Evolutionary conservation across 1,140 invertebrate genomes (phyloP), one percentile per base, ranked within the genome.

Genomic region (Oppia nitens): DNA sequence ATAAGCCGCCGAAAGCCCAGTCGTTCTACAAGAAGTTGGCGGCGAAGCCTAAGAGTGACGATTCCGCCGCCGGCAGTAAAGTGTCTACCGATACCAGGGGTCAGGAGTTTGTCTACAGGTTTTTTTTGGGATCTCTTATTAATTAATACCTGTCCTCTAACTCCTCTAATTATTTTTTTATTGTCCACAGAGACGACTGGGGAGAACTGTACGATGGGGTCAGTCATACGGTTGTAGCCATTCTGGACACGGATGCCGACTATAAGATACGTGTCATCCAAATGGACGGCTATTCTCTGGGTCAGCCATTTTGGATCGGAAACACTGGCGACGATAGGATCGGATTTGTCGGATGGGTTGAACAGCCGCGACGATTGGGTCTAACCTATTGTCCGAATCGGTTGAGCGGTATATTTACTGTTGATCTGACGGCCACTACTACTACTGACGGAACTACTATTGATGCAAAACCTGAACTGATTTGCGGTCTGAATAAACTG

Each of bases 131-230:
- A n/a, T n/a, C n/a, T n/a, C n/a, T n/a, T n/a, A n/a, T n/a, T n/a
- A n/a, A n/a, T n/a, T n/a, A n/a, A n/a, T n/a, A n/a, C n/a, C n/a
- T n/a, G n/a, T n/a, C n/a, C n/a, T n/a, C n/a, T n/a, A n/a, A n/a
- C n/a, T n/a, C n/a, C n/a, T n/a, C n/a, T n/a, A n/a, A n/a, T n/a
- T n/a, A n/a, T n/a, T n/a, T n/a, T n/a, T n/a, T n/a, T n/a, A n/a
- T n/a, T n/a, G n/a, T n/a, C n/a, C n/a, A n/a, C n/a, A 50, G 74
- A 55, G 81, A 87, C 67, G 81, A 85, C 61, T 93, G 88, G 88
- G 90, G 89, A 28, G 90, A 94, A 70, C 81, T 85, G 68, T 66
- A 88, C 52, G 77, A 78, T 51, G 82, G 81, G 2, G 84, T 84
- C 68, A 75, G 80, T 58, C 71, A 77, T 53, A 81, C 85, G 1